Conservation (phyloP, 2,888 invertebrate species). For the Gisinianus flammeolus region DNA sequence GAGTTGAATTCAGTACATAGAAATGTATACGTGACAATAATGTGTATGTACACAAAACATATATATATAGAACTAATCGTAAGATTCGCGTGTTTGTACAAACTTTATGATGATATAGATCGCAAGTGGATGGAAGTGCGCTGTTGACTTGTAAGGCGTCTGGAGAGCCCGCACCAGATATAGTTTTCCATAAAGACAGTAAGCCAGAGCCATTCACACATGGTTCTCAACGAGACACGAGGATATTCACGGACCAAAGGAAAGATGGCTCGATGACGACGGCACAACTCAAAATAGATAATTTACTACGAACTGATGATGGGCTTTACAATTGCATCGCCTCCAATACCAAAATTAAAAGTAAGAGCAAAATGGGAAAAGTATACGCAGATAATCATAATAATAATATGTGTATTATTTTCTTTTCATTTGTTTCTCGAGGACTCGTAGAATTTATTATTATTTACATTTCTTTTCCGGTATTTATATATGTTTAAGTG, state of each 20-base stretch:
- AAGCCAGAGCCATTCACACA: conserved; percentile 69
- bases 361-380: conserved; percentile 44
- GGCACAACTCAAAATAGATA: conserved; percentile 73
- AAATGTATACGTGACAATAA: background rate
- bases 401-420: background rate
- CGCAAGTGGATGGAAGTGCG: conserved; percentile 49
- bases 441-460: background rate
- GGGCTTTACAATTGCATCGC: conserved; percentile 89
- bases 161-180: conserved; percentile 78
- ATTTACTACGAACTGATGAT: conserved; percentile 75
- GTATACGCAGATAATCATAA: background rate
- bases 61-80: no score
- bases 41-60: no score
- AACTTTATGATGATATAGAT: conserved; percentile 34
- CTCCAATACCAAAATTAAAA: conserved; percentile 67
- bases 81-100: background rate
- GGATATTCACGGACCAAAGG: conserved; percentile 68
- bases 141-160: conserved; percentile 71
- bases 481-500: background rate
- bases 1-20: no score
- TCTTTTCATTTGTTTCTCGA: background rate
- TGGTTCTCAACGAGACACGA: conserved; percentile 72
- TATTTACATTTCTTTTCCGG: background rate
- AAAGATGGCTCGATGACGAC: conserved; percentile 65
- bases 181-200: conserved; percentile 80